Base-by-base conservation (phyloP, 2,888 invertebrate genomes). In the Dryobota labecula region DNA sequence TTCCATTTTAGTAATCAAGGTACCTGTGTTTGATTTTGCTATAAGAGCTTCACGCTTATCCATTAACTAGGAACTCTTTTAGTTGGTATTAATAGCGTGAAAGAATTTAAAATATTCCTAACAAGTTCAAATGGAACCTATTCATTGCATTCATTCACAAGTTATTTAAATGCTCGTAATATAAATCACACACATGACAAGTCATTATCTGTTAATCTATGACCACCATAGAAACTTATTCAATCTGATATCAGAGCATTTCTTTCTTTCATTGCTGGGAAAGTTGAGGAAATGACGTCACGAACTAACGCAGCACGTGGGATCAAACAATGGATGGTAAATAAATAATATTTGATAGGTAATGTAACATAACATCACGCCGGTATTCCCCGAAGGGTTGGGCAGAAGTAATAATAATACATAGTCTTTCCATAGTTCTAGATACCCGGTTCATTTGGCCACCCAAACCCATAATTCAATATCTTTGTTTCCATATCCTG, bases 221-320 rank as follows among this genome's bases (percentile, higher is more conserved):
- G 20, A 53, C 24, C 11, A 38, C 30, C 30, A 58, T 66, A 74
- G 78, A 78, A 78, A 78, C 70, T 70, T 61, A 53, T 66, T 58
- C 65, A 43, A 78, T 78, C 78, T 70, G 78, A 78, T 78, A 78
- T 68, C 49, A 53, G 36, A 27, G 20, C 47, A 64, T 78, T 70
- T 74, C 62, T 78, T 62, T 68, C 38, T 74, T 58, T 65, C 53
- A 43, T 65, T 70, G 70, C 74, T 47, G 53, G 33, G 78, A 65
- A 60, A 66, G 75, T 76, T 61, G 30, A 63, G 51, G 62, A 67
- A 60, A 63, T 58, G 51, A 76, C 38, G 62, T 24, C 30, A 54
- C 15, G 20, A 53, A 71, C 56, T 15, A 54, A 36, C n/a, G 33
- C 24, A 11, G 33, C 27, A n/a, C 18, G 33, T 18, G 27, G 6